Evolutionary conservation across 2,797 vertebrate genomes (phyloP), one percentile per base, ranked within the genome.

Genomic region (Tinamus major): DNA sequence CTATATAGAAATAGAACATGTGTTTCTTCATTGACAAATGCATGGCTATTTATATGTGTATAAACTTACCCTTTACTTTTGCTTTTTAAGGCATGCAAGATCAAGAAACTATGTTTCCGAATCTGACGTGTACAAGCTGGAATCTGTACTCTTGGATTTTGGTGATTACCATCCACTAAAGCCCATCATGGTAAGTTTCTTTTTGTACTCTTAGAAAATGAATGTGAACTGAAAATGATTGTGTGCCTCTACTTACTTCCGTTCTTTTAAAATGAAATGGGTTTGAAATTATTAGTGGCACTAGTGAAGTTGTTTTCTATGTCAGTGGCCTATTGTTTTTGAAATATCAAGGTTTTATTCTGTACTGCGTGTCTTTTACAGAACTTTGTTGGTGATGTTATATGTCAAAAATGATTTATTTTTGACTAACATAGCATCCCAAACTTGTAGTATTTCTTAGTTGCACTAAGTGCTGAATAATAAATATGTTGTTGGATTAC

Each of bases 131-230:
- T 97, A 96, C 94, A 97, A 95, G 4, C 86, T 98, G 88, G 99
- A 99, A 76, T 91, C 87, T 1, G 44, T 97, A 15, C 94, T 96
- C 2, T 91, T 99, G 42, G 99, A 99, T 65, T 98, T 98, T 91
- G 98, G 98, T 0, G 99, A 99, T 88, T 99, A 99, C 87, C 99
- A 99, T 85, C 99, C 99, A 0, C 98, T 99, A 71, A 99, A 99
- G 93, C 98, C 98, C 79, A 99, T 99, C 92, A 99, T 98, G 76
- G 99, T 99, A 96, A 96, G 97, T 94, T 74, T 83, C 11, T 13
- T 58, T 41, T 31, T 42, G 6, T 48, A 24, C 19, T 64, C 87
- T 51, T 59, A 56, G 65, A 58, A 84, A 69, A 33, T 4, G 2
- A 86, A 46, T 14, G 17, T 53, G 23, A 44, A 44, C 69, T 79